Evolutionary conservation across 1,140 invertebrate species (phyloP).

Genomic region (Propsilocerus akamusi): DNA sequence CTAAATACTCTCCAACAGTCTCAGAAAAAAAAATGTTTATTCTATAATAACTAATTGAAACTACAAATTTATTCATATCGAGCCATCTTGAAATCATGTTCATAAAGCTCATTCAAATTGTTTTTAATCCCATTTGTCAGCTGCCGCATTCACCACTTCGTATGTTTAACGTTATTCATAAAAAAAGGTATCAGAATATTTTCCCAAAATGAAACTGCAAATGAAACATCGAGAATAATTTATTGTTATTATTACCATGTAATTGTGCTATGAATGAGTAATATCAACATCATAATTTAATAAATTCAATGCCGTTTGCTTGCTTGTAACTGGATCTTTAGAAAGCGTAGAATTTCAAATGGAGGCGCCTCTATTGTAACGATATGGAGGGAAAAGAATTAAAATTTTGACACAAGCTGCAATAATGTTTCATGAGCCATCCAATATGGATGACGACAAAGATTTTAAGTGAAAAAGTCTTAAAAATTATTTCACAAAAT

Average conservation of each 20-base stretch:
- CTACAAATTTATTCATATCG: neutral
- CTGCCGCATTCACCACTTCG: neutral
- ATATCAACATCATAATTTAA: constrained; percentile 4
- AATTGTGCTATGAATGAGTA: too few relatives aligned
- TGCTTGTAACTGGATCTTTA: neutral
- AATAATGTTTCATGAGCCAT: neutral
- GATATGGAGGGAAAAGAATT: neutral
- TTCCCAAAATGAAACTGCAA: neutral
- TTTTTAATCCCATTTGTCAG: neutral
- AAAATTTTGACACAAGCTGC: too few relatives aligned
- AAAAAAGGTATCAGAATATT: too few relatives aligned
- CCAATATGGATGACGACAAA: neutral
- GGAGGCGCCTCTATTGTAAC: neutral
- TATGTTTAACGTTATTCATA: too few relatives aligned
- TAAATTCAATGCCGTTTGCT: neutral
- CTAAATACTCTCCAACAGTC: neutral
- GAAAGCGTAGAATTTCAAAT: neutral
- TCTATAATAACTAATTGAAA: neutral
- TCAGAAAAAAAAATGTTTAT: neutral
- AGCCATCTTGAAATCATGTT: constrained; percentile 1
- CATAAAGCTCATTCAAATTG: neutral
- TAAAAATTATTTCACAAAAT: neutral
- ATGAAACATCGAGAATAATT: constrained; percentile 1
- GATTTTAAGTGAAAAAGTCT: neutral
- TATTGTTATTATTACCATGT: constrained; percentile 3